Percentiles rank a stretch among this genome's conserved stretches.
Evolutionary conservation across 2,797 vertebrate species (phyloP).

Genomic region (Furcifer pardalis): DNA sequence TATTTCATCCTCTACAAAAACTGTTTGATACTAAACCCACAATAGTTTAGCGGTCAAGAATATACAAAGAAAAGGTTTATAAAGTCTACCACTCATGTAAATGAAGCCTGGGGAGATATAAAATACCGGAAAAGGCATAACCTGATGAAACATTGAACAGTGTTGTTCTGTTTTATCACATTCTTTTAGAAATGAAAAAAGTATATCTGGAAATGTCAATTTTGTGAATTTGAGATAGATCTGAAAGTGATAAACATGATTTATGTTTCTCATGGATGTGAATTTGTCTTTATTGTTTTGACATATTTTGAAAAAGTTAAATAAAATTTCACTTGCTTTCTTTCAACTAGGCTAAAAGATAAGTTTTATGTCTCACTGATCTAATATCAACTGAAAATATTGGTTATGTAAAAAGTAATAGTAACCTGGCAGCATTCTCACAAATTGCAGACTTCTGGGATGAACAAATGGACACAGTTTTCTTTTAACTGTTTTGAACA

Average conservation of each 20-base stretch:
- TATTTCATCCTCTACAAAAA: constrained; percentile 16
- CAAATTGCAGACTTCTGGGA: constrained; percentile 78
- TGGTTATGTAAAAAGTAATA: constrained; percentile 63
- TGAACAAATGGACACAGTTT: constrained; percentile 82
- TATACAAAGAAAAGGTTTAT: constrained; percentile 1
- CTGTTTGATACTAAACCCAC: not conserved
- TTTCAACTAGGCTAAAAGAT: constrained; percentile 67
- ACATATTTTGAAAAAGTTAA: constrained; percentile 61
- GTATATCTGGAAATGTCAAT: constrained; percentile 57
- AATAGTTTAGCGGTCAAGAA: not conserved
- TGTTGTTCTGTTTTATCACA: constrained; percentile 6
- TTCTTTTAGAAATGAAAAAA: constrained; percentile 45
- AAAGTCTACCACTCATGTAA: constrained; percentile 44
- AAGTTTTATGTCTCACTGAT: constrained; percentile 59
- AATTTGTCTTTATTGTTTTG: constrained; percentile 59
- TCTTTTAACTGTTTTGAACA: constrained; percentile 84
- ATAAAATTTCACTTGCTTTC: constrained; percentile 63
- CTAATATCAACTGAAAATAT: constrained; percentile 68
- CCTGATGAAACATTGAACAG: constrained; percentile 28
- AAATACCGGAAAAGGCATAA: constrained; percentile 31
- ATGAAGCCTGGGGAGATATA: constrained; percentile 43
- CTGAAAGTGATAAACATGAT: constrained; percentile 65
- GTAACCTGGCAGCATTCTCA: constrained; percentile 75
- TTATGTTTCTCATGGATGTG: constrained; percentile 35
- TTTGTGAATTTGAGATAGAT: constrained; percentile 67